Evolutionary conservation across 2,888 invertebrate species (phyloP).

Genomic region (Pogonocherus hispidulus): DNA sequence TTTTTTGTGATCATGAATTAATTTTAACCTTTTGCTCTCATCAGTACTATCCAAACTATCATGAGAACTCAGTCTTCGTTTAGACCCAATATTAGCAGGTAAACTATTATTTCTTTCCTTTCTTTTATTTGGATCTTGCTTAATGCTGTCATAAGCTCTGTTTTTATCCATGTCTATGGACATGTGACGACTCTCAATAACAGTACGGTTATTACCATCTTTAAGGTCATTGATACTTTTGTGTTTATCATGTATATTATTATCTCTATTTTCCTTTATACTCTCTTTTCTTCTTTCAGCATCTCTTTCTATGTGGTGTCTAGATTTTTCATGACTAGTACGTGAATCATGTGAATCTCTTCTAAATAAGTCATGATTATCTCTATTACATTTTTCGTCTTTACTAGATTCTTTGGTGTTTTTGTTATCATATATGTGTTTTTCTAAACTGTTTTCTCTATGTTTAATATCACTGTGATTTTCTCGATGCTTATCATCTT

Average conservation of each 20-base stretch:
- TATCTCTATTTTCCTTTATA: slow-evolving; percentile 69
- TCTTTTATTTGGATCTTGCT: slow-evolving; percentile 67
- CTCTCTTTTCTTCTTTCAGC: slow-evolving; percentile 67
- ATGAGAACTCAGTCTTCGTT: slow-evolving; percentile 85
- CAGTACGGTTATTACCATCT: slow-evolving; percentile 54
- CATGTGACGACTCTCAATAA: slow-evolving; percentile 67
- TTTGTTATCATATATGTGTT: slow-evolving; percentile 61
- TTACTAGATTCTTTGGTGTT: slow-evolving; percentile 68
- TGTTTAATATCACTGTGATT: slow-evolving; percentile 67
- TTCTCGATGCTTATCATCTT: slow-evolving; percentile 72
- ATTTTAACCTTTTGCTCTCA: slow-evolving; percentile 76
- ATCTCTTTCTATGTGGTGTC: slow-evolving; percentile 66
- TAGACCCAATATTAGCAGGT: slow-evolving; percentile 77
- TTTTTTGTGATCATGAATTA: slow-evolving; percentile 70
- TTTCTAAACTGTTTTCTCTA: slow-evolving; percentile 61
- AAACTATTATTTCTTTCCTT: slow-evolving; percentile 76
- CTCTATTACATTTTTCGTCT: slow-evolving; percentile 59
- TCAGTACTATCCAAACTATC: slow-evolving; percentile 74
- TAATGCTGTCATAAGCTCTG: slow-evolving; percentile 46
- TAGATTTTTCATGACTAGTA: slow-evolving; percentile 55
- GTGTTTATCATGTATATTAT: slow-evolving; percentile 71
- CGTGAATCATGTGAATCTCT: slow-evolving; percentile 45
- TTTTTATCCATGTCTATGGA: slow-evolving; percentile 70
- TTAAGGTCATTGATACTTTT: slow-evolving; percentile 52
- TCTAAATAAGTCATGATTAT: slow-evolving; percentile 50